Evolutionary conservation across 2,888 invertebrate genomes (phyloP).

Genomic region (Spilosoma lubricipeda): DNA sequence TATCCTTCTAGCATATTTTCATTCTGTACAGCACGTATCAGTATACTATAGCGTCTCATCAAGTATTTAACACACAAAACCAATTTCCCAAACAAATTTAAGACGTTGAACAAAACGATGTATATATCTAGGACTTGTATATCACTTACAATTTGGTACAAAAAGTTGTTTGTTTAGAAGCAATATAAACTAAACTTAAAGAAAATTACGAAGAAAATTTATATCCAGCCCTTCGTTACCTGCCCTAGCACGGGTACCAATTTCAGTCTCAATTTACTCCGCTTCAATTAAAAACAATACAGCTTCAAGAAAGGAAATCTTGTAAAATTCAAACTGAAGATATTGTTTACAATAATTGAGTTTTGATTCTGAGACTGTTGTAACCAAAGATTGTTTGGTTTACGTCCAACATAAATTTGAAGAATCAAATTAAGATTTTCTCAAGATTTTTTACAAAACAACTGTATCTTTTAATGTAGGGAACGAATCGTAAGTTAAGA

Average conservation of each 20-base stretch:
- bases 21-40: neutral
- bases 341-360: slow-evolving; percentile 21
- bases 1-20: neutral
- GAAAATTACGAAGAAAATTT: slow-evolving; percentile 21
- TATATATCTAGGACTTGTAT: neutral
- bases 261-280: slow-evolving; percentile 17
- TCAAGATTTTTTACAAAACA: neutral
- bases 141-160: slow-evolving; percentile 18
- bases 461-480: too few relatives aligned
- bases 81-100: neutral
- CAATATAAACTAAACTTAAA: slow-evolving; percentile 16
- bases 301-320: slow-evolving; percentile 5
- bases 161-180: slow-evolving; percentile 17
- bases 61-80: neutral
- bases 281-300: slow-evolving; percentile 16
- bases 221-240: slow-evolving; percentile 12
- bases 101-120: neutral
- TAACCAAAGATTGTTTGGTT: neutral
- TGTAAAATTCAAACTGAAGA: slow-evolving; percentile 12
- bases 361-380: slow-evolving; percentile 14
- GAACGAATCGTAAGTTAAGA: too few relatives aligned
- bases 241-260: slow-evolving; percentile 8
- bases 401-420: neutral
- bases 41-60: too few relatives aligned
- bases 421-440: neutral